phyloP scores from a whole-genome alignment of 2,888 invertebrate genomes.

The Platycnemis pennipes region DNA sequence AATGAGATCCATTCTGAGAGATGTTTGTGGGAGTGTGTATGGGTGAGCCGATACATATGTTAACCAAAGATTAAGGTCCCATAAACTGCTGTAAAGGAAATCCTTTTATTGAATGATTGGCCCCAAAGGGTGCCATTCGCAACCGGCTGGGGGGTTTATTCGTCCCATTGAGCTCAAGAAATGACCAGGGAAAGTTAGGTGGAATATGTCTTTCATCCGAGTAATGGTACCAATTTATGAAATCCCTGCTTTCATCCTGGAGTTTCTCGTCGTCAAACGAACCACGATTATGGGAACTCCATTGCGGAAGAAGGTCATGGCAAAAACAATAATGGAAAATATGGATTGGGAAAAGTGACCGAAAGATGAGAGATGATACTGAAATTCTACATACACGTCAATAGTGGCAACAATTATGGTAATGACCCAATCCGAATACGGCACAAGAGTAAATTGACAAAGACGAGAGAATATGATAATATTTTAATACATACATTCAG shows the following conservation, averaged over 20 bases:
- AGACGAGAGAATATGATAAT: too few species aligned
- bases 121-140: background rate
- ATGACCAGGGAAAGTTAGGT: background rate
- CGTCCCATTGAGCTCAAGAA: background rate
- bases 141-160: background rate
- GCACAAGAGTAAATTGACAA: too few species aligned
- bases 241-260: background rate
- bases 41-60: conserved; percentile 33
- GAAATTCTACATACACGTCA: too few species aligned
- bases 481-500: too few species aligned
- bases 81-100: background rate
- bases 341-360: too few species aligned
- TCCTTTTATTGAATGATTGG: background rate
- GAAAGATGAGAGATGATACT: too few species aligned
- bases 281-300: too few species aligned
- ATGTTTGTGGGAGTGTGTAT: background rate
- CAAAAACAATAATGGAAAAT: too few species aligned
- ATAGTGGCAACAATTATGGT: too few species aligned
- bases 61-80: background rate
- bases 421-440: too few species aligned
- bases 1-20: background rate
- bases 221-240: background rate
- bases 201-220: background rate
- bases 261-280: background rate
- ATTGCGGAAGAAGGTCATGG: too few species aligned